These are phyloP conservation scores for Meteorus colon DNA, from an alignment of 2,888 invertebrate species.

Conservation along the genomic window DNA sequence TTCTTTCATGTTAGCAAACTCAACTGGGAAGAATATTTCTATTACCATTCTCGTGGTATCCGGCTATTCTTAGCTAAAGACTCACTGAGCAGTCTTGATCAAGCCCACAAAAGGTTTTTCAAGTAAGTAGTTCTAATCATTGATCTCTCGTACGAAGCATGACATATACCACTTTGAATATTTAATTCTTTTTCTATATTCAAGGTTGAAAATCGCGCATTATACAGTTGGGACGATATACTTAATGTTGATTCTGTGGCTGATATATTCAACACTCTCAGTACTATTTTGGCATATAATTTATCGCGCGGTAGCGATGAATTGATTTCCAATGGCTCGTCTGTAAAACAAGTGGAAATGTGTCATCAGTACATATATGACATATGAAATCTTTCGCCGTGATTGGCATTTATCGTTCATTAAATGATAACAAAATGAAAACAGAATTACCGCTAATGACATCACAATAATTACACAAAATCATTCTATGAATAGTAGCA, in stretches of 20 bases:
- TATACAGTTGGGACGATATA: conserved; percentile 55
- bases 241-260: conserved; percentile 52
- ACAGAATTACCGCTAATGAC: no score
- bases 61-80: conserved; percentile 86
- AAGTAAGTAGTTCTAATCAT: conserved; percentile 50
- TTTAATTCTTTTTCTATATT: conserved; percentile 39
- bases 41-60: conserved; percentile 80
- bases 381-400: no score
- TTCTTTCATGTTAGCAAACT: conserved; percentile 82
- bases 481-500: no score
- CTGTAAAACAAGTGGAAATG: no score
- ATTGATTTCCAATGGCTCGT: no score
- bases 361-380: no score
- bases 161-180: conserved; percentile 11
- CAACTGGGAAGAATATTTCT: conserved; percentile 83
- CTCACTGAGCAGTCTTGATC: conserved; percentile 80
- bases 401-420: no score
- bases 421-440: no score
- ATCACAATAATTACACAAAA: no score
- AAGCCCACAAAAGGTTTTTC: conserved; percentile 75
- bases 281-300: not conserved
- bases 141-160: conserved; percentile 15
- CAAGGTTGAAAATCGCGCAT: conserved; percentile 65
- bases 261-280: conserved; percentile 17
- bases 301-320: no score